A percentile compares a stretch with the other conserved stretches of the same genome.
These are phyloP conservation scores for Atrichornis clamosus DNA, from an alignment of 2,113 vertebrate genomes.

Conservation along the genomic window DNA sequence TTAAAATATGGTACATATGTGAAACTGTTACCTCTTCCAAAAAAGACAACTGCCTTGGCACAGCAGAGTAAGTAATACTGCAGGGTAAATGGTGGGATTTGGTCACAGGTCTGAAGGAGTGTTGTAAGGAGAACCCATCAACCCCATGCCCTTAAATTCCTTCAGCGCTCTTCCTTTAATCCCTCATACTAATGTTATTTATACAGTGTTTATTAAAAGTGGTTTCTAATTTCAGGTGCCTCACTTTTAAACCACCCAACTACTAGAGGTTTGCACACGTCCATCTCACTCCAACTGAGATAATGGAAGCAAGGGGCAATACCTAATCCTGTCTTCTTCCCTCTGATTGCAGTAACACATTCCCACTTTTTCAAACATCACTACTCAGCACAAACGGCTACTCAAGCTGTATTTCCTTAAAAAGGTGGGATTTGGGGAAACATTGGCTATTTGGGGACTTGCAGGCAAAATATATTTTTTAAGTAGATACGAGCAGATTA, in stretches of 20 bases:
- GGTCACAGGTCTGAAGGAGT: neutral
- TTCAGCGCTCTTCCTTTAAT: slow-evolving; percentile 21
- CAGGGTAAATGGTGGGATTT: neutral
- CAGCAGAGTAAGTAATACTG: neutral
- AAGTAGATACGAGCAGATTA: neutral
- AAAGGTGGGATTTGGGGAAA: neutral
- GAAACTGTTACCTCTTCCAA: slow-evolving; percentile 40
- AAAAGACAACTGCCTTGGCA: slow-evolving; percentile 26
- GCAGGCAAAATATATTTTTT: neutral
- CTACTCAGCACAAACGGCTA: neutral
- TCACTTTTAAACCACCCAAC: neutral
- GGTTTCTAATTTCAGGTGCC: slow-evolving; percentile 44
- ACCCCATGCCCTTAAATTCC: slow-evolving; percentile 35
- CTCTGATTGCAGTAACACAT: neutral
- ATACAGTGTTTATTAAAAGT: slow-evolving; percentile 26
- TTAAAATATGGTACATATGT: slow-evolving; percentile 55
- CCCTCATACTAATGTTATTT: slow-evolving; percentile 54
- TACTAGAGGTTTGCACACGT: neutral
- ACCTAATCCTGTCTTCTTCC: neutral
- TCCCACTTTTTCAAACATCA: neutral
- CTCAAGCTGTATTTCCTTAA: neutral
- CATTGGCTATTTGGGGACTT: neutral
- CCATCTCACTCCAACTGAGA: neutral
- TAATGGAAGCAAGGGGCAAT: neutral
- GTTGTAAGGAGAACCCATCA: neutral